Conservation (phyloP, 2,888 invertebrate species). For the Galerucella pusilla region DNA sequence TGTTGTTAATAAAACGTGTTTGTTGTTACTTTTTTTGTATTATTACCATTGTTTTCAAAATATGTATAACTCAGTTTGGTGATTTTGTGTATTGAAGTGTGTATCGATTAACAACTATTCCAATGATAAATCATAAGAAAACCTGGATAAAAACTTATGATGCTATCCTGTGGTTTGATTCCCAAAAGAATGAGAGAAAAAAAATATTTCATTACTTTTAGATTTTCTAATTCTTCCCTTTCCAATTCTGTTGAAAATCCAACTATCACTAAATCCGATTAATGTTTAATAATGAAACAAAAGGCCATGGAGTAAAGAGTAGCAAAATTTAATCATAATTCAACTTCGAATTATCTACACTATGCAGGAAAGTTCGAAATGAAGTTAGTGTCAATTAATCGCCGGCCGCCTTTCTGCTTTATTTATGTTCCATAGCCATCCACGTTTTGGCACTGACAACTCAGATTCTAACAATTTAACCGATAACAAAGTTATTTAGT, state of each 20-base stretch:
- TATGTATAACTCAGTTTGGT: too few relatives aligned
- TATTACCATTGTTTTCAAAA: too few relatives aligned
- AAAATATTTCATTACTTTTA: too few relatives aligned
- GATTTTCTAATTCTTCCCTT: too few relatives aligned
- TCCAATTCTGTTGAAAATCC: neutral
- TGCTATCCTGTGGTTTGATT: too few relatives aligned
- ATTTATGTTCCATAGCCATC: neutral
- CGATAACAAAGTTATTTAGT: neutral
- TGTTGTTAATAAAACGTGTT: too few relatives aligned
- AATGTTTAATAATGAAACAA: neutral
- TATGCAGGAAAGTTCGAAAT: slow-evolving; percentile 35
- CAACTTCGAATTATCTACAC: slow-evolving; percentile 34
- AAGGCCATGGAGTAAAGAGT: slow-evolving; percentile 12
- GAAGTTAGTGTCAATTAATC: slow-evolving; percentile 27
- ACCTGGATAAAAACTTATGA: too few relatives aligned
- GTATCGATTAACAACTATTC: too few relatives aligned
- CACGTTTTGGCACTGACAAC: neutral
- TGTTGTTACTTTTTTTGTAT: too few relatives aligned
- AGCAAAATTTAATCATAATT: slow-evolving; percentile 33
- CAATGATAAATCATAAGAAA: too few relatives aligned
- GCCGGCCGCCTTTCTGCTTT: slow-evolving; percentile 9
- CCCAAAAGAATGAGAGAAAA: too few relatives aligned
- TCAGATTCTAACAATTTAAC: neutral
- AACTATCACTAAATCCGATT: slow-evolving; percentile 1
- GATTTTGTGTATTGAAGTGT: too few relatives aligned